Base-by-base conservation (phyloP, 2,888 invertebrate genomes). In the Cerastis leucographa region DNA sequence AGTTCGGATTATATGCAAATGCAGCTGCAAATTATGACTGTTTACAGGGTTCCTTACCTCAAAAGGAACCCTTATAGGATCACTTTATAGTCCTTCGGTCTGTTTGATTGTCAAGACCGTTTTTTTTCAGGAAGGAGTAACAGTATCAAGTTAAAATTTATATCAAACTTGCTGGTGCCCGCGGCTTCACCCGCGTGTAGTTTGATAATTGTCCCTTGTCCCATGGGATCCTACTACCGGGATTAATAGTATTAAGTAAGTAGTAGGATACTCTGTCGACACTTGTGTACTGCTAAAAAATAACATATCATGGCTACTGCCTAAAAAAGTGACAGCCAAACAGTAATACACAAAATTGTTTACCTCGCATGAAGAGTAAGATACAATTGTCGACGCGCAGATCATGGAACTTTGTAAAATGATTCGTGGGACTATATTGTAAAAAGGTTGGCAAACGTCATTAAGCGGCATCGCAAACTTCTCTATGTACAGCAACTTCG, bases 281-380 rank as follows among this genome's bases (percentile, higher is more conserved):
- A 25, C 8, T 1, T 2, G 2, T 17, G n/a, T 59, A 7, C 29
- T 59, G 17, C 17, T 29, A 8, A 29, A 8, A 29, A 59, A 17
- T 17, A 17, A 59, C 17, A 59, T 29, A 29, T 29, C 59, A 29
- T 29, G 7, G 17, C 4, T 59, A 8, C 17, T 17, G 17, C 29
- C 8, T 59, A 3, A 29, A 14, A 19, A 29, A 1, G 7, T 17
- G 56, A 29, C 17, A 29, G 14, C 1, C 7, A 17, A 59, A 54
- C n/a, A n/a, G 54, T 25, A 59, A 29, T 56, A 59, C 14, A 56
- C 7, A 29, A 17, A 29, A 17, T 1, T 25, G 14, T 9, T 59
- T 29, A 59, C 64, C 64, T 64, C 42, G n/a, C 64, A 64, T n/a
- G 64, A 64, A 64, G 42, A n/a, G 8, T 64, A 64, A 17, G 64